Evolutionary conservation across 1,140 invertebrate genomes (phyloP).

Genomic region (Acyrthosiphon pisum): DNA sequence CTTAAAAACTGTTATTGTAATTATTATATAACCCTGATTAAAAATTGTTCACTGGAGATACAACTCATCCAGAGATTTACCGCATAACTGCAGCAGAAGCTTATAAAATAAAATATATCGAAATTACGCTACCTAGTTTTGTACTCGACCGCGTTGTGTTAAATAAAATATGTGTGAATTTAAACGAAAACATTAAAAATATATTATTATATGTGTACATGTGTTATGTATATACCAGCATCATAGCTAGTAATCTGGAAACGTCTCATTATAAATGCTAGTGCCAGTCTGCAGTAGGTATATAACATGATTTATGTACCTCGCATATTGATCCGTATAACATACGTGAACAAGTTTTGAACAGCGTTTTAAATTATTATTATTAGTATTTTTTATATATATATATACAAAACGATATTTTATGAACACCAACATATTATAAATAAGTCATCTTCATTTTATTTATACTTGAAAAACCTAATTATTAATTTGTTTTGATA

Average conservation of each 20-base stretch:
- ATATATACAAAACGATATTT: neutral
- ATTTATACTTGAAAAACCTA: neutral
- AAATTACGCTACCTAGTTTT: neutral
- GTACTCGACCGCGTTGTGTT: neutral
- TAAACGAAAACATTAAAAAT: neutral
- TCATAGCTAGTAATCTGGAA: constrained; percentile 1
- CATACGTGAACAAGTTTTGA: neutral
- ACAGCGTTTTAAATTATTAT: neutral
- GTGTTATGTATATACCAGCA: neutral
- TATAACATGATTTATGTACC: constrained; percentile 16
- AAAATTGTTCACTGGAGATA: neutral
- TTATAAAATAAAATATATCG: neutral
- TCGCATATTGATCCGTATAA: constrained; percentile 17
- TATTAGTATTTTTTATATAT: neutral
- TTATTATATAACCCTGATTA: neutral
- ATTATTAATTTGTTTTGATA: constrained; percentile 14
- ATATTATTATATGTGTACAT: neutral
- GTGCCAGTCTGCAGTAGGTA: neutral
- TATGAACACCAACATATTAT: neutral
- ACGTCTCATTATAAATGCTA: neutral
- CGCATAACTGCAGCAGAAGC: neutral
- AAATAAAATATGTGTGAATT: neutral
- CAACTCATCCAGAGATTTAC: neutral
- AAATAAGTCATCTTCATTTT: neutral
- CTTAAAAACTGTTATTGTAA: neutral